Conservation (phyloP, 2,888 invertebrate genomes). For the Lacanobia wlatinum region DNA sequence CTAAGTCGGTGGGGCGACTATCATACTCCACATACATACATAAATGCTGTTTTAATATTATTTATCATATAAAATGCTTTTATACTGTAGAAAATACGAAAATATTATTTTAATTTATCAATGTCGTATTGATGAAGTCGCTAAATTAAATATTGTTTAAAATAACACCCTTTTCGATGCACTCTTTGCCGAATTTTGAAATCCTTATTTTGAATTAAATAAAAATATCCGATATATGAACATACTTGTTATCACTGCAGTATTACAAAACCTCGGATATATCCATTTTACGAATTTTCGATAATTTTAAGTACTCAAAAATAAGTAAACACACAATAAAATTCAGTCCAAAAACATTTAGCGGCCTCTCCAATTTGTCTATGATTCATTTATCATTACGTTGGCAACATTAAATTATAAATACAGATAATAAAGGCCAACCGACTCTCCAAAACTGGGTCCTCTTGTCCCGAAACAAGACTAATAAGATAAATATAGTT, state of each 20-base stretch:
- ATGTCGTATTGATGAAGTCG: slow-evolving; percentile 12
- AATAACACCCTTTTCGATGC: slow-evolving; percentile 33
- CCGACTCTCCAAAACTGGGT: slow-evolving; percentile 17
- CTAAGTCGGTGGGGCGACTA: slow-evolving; percentile 67
- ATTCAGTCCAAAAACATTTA: slow-evolving; percentile 30
- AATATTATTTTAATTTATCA: slow-evolving; percentile 40
- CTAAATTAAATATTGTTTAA: neutral
- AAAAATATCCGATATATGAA: neutral
- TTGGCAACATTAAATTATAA: slow-evolving; percentile 49
- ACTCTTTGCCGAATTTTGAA: neutral
- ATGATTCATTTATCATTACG: slow-evolving; percentile 23
- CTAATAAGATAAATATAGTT: slow-evolving; percentile 13
- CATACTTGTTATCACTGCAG: neutral
- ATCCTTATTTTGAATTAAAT: neutral
- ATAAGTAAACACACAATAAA: slow-evolving; percentile 5
- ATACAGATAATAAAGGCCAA: slow-evolving; percentile 38
- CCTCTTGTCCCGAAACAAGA: slow-evolving; percentile 9
- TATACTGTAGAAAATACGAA: slow-evolving; percentile 52
- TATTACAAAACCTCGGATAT: neutral
- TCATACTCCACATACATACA: slow-evolving; percentile 59
- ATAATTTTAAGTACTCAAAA: slow-evolving; percentile 29
- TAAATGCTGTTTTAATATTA: slow-evolving; percentile 69
- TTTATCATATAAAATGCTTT: slow-evolving; percentile 60
- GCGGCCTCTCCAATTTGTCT: slow-evolving; percentile 22
- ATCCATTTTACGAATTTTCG: neutral